phyloP scores from a whole-genome alignment of 64 coral and sea anemone species.

The Montipora cactus region DNA sequence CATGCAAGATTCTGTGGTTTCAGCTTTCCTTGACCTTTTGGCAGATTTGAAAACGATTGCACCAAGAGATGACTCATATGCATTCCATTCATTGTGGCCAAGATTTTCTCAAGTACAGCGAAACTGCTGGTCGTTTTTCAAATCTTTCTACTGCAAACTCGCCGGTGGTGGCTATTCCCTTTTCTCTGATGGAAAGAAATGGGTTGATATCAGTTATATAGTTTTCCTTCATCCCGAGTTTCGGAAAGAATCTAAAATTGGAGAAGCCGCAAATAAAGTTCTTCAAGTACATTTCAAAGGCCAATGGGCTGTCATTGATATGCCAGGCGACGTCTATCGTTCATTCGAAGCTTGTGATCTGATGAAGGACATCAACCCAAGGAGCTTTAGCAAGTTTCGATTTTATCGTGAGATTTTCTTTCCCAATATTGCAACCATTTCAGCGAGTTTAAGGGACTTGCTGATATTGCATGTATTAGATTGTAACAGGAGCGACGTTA shows the following conservation, averaged over 20 bases:
- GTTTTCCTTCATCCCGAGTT: conserved; percentile 68
- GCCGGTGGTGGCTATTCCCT: not conserved
- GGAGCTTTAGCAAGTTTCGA: not conserved
- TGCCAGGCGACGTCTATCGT: conserved; percentile 58
- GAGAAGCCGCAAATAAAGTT: conserved; percentile 67
- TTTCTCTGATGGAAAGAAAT: conserved; percentile 65
- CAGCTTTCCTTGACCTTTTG: conserved; percentile 68
- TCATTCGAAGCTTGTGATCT: conserved; percentile 30
- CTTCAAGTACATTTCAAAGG: conserved; percentile 42
- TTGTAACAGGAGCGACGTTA: not conserved
- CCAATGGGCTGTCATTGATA: conserved; percentile 47
- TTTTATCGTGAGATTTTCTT: conserved; percentile 74
- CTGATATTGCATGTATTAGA: conserved; percentile 64
- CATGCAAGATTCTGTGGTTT: conserved; percentile 69
- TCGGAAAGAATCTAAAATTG: conserved; percentile 23
- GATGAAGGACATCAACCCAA: not conserved
- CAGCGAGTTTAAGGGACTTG: conserved; percentile 19
- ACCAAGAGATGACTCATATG: not conserved
- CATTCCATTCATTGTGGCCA: conserved; percentile 85
- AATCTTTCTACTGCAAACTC: conserved; percentile 65
- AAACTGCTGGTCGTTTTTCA: conserved; percentile 36
- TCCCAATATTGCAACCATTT: conserved; percentile 45
- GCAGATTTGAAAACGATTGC: conserved; percentile 5
- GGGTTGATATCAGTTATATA: conserved; percentile 41
- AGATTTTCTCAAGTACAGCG: conserved; percentile 6